Percentiles rank a stretch among this genome's conserved stretches.
phyloP scores from a whole-genome alignment of 1,140 invertebrate genomes.

The Lordiphosa stackelbergi region DNA sequence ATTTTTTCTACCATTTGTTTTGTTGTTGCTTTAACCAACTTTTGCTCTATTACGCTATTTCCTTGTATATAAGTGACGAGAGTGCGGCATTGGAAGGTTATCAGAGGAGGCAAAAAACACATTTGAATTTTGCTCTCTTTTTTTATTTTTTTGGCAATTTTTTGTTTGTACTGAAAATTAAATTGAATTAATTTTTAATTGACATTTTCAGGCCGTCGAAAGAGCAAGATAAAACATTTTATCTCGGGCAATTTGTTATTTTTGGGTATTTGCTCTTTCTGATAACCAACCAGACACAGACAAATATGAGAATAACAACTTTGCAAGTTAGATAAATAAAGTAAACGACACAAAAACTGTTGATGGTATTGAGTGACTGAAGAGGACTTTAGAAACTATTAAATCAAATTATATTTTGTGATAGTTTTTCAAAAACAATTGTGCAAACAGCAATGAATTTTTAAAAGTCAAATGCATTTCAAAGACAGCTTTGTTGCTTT shows the following conservation, averaged over 20 bases:
- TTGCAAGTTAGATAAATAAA: constrained; percentile 29
- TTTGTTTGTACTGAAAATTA: constrained; percentile 20
- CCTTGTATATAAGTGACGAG: not conserved
- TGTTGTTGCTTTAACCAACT: constrained; percentile 14
- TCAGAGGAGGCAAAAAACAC: constrained; percentile 1
- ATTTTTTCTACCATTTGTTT: constrained; percentile 16
- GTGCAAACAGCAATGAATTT: too few species aligned
- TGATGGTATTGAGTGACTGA: not conserved
- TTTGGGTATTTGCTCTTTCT: constrained; percentile 13
- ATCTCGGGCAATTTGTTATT: constrained; percentile 7
- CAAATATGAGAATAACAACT: constrained; percentile 11
- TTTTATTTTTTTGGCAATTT: constrained; percentile 9
- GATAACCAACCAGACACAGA: constrained; percentile 28
- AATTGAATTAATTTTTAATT: constrained; percentile 48
- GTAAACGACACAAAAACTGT: constrained; percentile 30
- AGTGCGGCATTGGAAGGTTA: not conserved
- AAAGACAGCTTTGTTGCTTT: too few species aligned
- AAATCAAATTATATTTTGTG: not conserved
- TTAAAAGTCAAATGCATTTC: too few species aligned
- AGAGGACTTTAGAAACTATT: constrained; percentile 1
- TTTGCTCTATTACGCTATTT: constrained; percentile 16
- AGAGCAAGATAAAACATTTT: not conserved
- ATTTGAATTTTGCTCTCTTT: constrained; percentile 6
- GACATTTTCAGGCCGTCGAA: constrained; percentile 30
- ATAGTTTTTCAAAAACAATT: too few species aligned